Evolutionary conservation across 35 echinoderm and acorn worm genomes (phyloP).

Genomic region (Ophioderma brevispina): DNA sequence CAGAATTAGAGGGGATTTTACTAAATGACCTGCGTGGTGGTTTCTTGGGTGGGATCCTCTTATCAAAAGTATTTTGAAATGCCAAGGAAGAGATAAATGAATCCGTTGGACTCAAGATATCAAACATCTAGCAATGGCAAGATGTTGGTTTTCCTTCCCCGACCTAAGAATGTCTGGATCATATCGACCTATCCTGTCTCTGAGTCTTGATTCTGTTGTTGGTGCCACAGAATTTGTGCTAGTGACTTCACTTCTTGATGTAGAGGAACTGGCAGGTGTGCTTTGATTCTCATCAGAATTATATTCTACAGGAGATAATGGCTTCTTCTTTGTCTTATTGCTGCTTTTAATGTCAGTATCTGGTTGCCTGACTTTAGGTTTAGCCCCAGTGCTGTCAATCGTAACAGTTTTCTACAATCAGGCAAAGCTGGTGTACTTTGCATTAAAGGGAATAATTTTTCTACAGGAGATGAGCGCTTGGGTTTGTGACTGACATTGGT

Average conservation of each 20-base stretch:
- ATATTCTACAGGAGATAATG: not conserved
- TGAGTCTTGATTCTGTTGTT: not conserved
- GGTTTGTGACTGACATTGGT: not conserved
- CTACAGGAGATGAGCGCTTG: not conserved
- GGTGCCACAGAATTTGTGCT: too few relatives aligned
- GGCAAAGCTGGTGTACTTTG: not conserved
- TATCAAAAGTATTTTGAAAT: not conserved
- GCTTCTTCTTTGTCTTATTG: not conserved
- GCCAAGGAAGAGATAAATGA: not conserved
- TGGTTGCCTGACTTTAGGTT: not conserved
- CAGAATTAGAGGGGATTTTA: constrained; percentile 45
- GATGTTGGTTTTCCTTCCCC: not conserved
- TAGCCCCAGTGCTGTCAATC: not conserved
- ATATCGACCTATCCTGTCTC: not conserved
- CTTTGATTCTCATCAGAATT: not conserved
- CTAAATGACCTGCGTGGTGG: constrained; percentile 25
- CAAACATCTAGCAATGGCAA: not conserved
- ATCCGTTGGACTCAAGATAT: not conserved
- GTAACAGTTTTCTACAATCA: not conserved
- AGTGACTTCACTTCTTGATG: not conserved
- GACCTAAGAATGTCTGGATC: not conserved
- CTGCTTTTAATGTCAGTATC: not conserved
- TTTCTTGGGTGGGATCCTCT: not conserved
- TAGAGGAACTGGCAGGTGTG: not conserved
- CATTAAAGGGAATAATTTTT: not conserved